These are phyloP conservation scores for Proteles cristata DNA, from an alignment of 2,113 vertebrate species.

Conservation along the genomic window DNA sequence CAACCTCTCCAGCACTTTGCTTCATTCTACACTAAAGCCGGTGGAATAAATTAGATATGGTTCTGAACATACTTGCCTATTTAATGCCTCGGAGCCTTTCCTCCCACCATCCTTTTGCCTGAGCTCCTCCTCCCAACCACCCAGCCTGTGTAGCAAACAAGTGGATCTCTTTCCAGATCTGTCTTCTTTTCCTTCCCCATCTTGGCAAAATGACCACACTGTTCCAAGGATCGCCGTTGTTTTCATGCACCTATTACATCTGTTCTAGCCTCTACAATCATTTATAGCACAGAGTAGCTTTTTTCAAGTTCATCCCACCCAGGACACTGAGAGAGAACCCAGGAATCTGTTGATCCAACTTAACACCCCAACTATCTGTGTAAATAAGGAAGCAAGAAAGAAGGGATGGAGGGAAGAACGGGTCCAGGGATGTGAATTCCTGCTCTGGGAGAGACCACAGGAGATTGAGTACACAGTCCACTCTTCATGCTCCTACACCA, in stretches of 20 bases:
- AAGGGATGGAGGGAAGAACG: not conserved
- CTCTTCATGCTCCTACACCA: not conserved
- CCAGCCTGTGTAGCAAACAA: not conserved
- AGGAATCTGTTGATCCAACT: not conserved
- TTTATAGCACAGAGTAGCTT: not conserved
- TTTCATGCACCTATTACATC: not conserved
- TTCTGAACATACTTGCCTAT: not conserved
- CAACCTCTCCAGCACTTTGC: not conserved
- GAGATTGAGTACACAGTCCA: not conserved
- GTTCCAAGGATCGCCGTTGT: not conserved
- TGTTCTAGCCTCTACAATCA: not conserved
- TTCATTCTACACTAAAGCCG: not conserved
- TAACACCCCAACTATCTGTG: not conserved
- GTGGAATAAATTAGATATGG: not conserved
- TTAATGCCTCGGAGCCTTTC: not conserved
- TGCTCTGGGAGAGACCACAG: not conserved
- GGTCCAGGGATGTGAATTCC: not conserved
- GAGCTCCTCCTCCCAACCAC: no score
- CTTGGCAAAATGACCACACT: not conserved
- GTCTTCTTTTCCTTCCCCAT: not conserved
- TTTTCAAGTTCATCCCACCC: not conserved
- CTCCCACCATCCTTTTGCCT: fast-evolving
- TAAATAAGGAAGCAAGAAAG: not conserved
- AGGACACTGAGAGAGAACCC: not conserved
- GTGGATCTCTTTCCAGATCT: not conserved